Base-by-base conservation (phyloP, 2,113 vertebrate genomes). In the Synchiropus splendidus region DNA sequence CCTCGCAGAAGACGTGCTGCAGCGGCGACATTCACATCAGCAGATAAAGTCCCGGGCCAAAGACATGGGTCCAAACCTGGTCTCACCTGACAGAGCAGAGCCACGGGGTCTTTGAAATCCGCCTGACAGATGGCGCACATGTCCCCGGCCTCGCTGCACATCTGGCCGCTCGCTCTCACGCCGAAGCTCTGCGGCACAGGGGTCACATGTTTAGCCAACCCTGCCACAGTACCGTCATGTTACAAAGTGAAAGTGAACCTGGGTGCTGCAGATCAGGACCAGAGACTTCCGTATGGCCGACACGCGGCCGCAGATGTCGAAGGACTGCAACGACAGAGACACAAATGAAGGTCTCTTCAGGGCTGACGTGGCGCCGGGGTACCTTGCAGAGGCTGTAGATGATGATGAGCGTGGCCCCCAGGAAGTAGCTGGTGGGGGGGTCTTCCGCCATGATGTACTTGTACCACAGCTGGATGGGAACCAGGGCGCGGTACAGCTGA, bases 401-500 rank as follows among this genome's bases (percentile, higher is more conserved):
- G 37, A 99, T 86, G 53, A 98, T 94, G 6, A 98, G 88, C 16
- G 85, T 71, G 0, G 92, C 92, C 5, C 93, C 92, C 12, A 98
- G 85, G 77, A 97, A 89, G 81, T 97, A 97, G 71, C 91, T 91
- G 75, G 81, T 89, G 41, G 94, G 90, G 0, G 93, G 85, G 48
- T 97, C 91, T 0, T 94, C 92, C 2, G 90, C 92, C 89, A 99
- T 90, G 78, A 99, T 97, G 85, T 96, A 99, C 53, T 95, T 94
- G 61, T 94, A 98, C 95, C 95, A 99, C 45, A 97, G 78, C 88
- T 97, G 95, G 86, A 98, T 90, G 65, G 95, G 95, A 12, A 97
- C 89, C 6, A 99, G 82, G 0, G 90, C 93, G 9, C 95, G 89
- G 69, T 95, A 92, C 61, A 99, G 88, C 84, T 98, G 94, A 84